Base-by-base conservation (phyloP, 2,888 invertebrate species). In the Neoaliturus tenellus region DNA sequence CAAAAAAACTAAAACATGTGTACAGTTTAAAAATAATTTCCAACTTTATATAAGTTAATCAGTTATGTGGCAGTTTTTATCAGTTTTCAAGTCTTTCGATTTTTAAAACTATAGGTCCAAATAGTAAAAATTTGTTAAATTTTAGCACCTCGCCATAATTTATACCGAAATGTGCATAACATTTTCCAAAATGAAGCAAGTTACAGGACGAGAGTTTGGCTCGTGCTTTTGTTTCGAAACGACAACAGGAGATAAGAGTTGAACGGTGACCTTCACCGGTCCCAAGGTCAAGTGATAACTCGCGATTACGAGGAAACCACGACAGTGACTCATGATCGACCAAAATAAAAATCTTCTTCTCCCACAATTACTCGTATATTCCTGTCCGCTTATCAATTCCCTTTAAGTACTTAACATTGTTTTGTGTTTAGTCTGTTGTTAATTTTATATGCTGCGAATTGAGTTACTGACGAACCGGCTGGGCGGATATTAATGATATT, bases 201-300 rank as follows among this genome's bases (percentile, higher is more conserved):
- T n/a, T n/a, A 39, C 39, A 39, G 12, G 39, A 39, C 12, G 48
- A n/a, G 1, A 51, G 62, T 62, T 28, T 28, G 31, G 31, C 25
- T 28, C 14, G 62, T 62, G 31, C 62, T 62, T 55, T 55, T 62
- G 17, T 62, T 62, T 62, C 28, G 10, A 62, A 62, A 62, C 23
- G 20, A 62, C 62, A 28, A 62, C 0, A 31, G 14, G 5, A 28
- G 62, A 62, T 62, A 62, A 55, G 28, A 31, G 62, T 28, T 62
- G 28, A 31, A 62, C 20, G 10, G 5, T 28, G 14, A 31, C 28
- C 62, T 31, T 20, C 1, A 8, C 2, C 2, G 20, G 17, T 12
- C 17, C 31, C 62, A 62, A 62, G 62, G 62, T 62, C 62, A 28
- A 8, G 8, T 28, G 62, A 62, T 62, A 62, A 62, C 62, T 62